These are phyloP conservation scores for Amazonetta brasiliensis DNA, from an alignment of 2,797 vertebrate species.

Conservation along the genomic window DNA sequence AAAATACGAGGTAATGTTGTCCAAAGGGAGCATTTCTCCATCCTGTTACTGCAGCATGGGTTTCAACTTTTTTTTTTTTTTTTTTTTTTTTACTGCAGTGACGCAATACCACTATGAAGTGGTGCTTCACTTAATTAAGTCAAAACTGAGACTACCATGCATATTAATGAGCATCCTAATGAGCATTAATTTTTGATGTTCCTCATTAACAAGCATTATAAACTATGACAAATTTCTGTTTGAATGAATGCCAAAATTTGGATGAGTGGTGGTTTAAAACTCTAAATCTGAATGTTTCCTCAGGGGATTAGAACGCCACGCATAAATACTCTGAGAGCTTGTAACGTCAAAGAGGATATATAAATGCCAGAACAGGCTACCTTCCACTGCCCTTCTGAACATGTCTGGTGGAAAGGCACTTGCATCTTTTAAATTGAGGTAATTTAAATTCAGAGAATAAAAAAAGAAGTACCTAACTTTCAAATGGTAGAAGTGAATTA, in stretches of 20 bases:
- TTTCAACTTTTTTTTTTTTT: background rate
- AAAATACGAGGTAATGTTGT: slow-evolving; percentile 4
- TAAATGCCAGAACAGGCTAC: slow-evolving; percentile 32
- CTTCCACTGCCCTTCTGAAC: slow-evolving; percentile 15
- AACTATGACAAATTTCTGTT: slow-evolving; percentile 82
- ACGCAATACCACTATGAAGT: slow-evolving; percentile 61
- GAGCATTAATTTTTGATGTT: slow-evolving; percentile 86
- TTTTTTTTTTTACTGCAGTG: slow-evolving; percentile 28
- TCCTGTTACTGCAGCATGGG: background rate
- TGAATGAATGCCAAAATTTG: slow-evolving; percentile 79
- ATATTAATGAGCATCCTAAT: slow-evolving; percentile 83
- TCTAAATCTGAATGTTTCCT: slow-evolving; percentile 62
- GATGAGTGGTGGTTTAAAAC: slow-evolving; percentile 66
- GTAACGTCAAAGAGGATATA: slow-evolving; percentile 64
- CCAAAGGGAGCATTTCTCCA: slow-evolving; percentile 35
- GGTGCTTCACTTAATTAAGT: slow-evolving; percentile 80
- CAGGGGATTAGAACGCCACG: slow-evolving; percentile 30
- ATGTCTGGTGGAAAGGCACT: slow-evolving; percentile 33
- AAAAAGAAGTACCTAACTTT: slow-evolving; percentile 49
- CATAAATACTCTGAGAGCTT: slow-evolving; percentile 58
- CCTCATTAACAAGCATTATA: slow-evolving; percentile 81
- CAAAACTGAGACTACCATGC: slow-evolving; percentile 72
- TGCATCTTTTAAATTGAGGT: slow-evolving; percentile 49
- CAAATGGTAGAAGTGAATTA: slow-evolving; percentile 55
- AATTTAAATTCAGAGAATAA: slow-evolving; percentile 67